Evolutionary conservation across 1,140 invertebrate genomes (phyloP).

Genomic region (Penaeus japonicus): DNA sequence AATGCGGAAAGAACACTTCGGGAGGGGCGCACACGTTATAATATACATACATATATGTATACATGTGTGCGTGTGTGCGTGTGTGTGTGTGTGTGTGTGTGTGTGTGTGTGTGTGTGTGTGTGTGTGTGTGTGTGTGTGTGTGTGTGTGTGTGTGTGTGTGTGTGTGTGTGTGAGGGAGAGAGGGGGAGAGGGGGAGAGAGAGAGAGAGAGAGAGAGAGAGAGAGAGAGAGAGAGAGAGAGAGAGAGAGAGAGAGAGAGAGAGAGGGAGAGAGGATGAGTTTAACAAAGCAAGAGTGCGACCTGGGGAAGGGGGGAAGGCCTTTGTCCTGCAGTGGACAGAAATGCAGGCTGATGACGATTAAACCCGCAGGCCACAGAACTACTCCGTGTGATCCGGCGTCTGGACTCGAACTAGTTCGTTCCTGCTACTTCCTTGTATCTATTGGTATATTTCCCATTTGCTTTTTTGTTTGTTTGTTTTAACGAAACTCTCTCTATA

Average conservation of each 20-base stretch:
- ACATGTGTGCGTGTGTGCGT: conserved; percentile 2
- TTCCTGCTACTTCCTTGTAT: no score
- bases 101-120: conserved; percentile 44
- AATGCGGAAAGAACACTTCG: no score
- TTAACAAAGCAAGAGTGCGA: no score
- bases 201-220: background rate
- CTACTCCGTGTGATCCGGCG: no score
- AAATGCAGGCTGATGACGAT: no score
- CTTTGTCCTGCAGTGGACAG: no score
- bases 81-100: conserved; percentile 38
- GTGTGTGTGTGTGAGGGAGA: background rate
- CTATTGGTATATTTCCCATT: no score
- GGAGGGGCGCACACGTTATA: no score
- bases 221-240: background rate
- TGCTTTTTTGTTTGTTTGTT: no score
- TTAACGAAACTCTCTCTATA: no score
- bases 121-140: conserved; percentile 21
- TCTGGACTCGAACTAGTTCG: no score
- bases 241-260: background rate
- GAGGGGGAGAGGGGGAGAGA: background rate
- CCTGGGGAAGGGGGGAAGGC: background rate
- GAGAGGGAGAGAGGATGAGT: background rate
- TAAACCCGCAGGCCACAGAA: no score
- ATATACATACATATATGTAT: background rate
- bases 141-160: conserved; percentile 2